Percentiles rank a stretch among this genome's conserved stretches.
Conservation (phyloP, 2,113 vertebrate species). For the Eretmodus cyanostictus region DNA sequence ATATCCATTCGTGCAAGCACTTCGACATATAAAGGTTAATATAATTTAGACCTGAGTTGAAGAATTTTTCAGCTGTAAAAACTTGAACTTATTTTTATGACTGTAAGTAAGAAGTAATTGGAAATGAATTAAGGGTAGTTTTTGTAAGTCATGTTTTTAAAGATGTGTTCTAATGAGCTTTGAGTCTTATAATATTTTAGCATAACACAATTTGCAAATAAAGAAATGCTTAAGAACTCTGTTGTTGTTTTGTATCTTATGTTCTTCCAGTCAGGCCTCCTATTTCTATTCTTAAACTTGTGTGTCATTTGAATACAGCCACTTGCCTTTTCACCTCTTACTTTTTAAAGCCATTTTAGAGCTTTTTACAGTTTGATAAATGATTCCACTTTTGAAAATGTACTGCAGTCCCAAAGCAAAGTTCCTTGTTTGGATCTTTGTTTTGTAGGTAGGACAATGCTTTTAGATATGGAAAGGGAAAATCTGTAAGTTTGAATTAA, state of each 20-base stretch:
- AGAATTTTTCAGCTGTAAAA: neutral
- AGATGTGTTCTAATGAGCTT: neutral
- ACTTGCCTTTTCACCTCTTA: neutral
- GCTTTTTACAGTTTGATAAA: neutral
- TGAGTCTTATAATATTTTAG: neutral
- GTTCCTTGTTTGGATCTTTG: no score
- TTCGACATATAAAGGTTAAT: neutral
- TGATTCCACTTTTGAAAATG: neutral
- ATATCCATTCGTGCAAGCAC: neutral
- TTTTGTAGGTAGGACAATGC: no score
- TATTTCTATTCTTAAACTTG: neutral
- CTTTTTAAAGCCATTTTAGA: neutral
- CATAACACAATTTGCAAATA: neutral
- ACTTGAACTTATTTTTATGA: neutral
- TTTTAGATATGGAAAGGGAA: no score
- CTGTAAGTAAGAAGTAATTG: neutral
- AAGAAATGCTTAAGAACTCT: neutral
- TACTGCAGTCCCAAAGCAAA: no score
- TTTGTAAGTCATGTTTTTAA: neutral
- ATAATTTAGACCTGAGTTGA: neutral
- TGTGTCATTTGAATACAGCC: neutral
- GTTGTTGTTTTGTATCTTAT: neutral
- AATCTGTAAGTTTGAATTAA: no score
- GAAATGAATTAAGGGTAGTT: neutral
- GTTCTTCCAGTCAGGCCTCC: neutral